A percentile compares a stretch with the other conserved stretches of the same genome.
These are phyloP conservation scores for Calliphora vicina DNA, from an alignment of 1,140 invertebrate species.

Conservation along the genomic window DNA sequence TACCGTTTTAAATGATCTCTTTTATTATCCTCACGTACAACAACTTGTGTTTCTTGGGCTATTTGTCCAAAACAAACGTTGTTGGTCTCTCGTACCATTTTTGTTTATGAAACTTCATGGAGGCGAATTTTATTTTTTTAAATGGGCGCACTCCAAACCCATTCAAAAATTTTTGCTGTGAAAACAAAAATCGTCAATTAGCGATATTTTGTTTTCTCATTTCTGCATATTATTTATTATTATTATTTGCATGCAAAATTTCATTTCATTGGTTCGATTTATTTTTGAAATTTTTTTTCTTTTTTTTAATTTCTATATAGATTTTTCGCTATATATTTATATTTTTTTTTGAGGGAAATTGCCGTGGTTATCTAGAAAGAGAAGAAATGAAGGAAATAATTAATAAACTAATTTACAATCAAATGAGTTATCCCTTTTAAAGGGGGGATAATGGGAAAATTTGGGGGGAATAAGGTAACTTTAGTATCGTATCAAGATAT, in stretches of 20 bases:
- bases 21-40: slow-evolving; percentile 77
- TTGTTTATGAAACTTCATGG: slow-evolving; percentile 67
- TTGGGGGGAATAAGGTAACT: too few relatives aligned
- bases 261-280: background rate
- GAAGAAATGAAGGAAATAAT: background rate
- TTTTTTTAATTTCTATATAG: background rate
- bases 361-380: slow-evolving; percentile 3
- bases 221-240: background rate
- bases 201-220: background rate
- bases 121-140: slow-evolving; percentile 55
- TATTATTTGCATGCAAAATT: background rate
- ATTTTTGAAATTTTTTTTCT: background rate
- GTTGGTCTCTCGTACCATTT: slow-evolving; percentile 99
- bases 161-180: slow-evolving; percentile 43
- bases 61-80: slow-evolving; percentile 99
- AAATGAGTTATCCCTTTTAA: too few relatives aligned
- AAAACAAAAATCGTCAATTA: background rate
- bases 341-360: background rate
- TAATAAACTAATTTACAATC: too few relatives aligned
- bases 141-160: slow-evolving; percentile 56
- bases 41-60: slow-evolving; percentile 80
- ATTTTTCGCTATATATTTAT: background rate
- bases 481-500: too few relatives aligned
- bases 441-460: too few relatives aligned
- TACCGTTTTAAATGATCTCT: slow-evolving; percentile 98